Evolutionary conservation across 1,140 invertebrate species (phyloP).

Genomic region (Cardiocondyla obscurior): DNA sequence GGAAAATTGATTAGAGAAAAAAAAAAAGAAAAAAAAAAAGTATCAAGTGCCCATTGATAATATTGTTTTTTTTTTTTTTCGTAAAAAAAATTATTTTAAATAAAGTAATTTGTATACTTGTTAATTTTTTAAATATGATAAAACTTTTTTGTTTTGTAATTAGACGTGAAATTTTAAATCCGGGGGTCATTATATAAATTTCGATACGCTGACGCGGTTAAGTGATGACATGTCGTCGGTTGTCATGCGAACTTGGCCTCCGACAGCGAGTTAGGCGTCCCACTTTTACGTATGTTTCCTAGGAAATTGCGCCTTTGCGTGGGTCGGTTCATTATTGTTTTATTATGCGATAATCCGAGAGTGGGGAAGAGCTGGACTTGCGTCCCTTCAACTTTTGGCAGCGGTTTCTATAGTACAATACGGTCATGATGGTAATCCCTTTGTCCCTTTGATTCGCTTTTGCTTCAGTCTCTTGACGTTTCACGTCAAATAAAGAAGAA

Average conservation of each 20-base stretch:
- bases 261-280: neutral
- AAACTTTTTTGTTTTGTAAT: no score
- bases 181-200: neutral
- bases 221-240: neutral
- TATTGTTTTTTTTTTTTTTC: neutral
- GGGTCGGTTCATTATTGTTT: constrained; percentile 33
- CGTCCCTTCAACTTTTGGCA: constrained; percentile 1
- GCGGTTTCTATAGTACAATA: neutral
- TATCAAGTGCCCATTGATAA: neutral
- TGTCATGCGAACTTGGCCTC: neutral
- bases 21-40: no score
- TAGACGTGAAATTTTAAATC: no score
- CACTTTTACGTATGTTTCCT: constrained; percentile 14
- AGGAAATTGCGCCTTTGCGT: constrained; percentile 12
- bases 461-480: neutral
- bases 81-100: neutral
- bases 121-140: neutral
- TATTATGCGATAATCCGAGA: constrained; percentile 35
- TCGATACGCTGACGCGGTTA: neutral
- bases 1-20: neutral
- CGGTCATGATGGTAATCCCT: neutral
- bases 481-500: neutral
- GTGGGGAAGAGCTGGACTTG: neutral
- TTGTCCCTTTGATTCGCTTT: neutral
- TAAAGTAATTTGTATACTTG: neutral